Evolutionary conservation across 2,888 invertebrate genomes (phyloP).

Genomic region (Proisotoma minuta): DNA sequence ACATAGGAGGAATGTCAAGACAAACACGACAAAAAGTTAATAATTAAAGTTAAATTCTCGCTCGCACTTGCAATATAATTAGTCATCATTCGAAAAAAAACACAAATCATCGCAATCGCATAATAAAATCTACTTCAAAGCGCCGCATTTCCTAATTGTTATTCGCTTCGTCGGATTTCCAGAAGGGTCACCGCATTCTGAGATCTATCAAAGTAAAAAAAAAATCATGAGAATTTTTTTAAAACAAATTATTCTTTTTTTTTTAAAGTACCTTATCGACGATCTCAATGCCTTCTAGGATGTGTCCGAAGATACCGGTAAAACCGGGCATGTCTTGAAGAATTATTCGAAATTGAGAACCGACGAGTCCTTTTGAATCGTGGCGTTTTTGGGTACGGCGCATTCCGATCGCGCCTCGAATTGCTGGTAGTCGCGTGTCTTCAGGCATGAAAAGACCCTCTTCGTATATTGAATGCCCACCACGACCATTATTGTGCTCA

Average conservation of each 20-base stretch:
- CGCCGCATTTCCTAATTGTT: slow-evolving; percentile 67
- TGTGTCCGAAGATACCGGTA: slow-evolving; percentile 75
- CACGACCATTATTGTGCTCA: slow-evolving; percentile 73
- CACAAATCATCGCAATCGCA: slow-evolving; percentile 13
- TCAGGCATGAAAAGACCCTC: slow-evolving; percentile 75
- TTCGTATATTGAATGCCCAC: slow-evolving; percentile 71
- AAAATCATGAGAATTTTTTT: neutral
- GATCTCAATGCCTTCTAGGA: slow-evolving; percentile 72
- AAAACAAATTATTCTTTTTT: neutral
- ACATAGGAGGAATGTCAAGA: slow-evolving; percentile 44
- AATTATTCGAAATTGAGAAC: slow-evolving; percentile 76
- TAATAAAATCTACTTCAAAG: slow-evolving; percentile 43
- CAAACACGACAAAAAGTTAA: slow-evolving; percentile 37
- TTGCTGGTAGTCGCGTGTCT: slow-evolving; percentile 64
- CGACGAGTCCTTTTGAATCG: slow-evolving; percentile 75
- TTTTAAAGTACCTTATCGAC: slow-evolving; percentile 65
- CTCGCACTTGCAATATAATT: slow-evolving; percentile 10
- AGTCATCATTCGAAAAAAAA: slow-evolving; percentile 13
- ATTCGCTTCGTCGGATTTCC: slow-evolving; percentile 72
- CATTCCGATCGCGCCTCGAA: slow-evolving; percentile 74
- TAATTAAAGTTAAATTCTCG: slow-evolving; percentile 22
- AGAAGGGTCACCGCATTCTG: slow-evolving; percentile 69
- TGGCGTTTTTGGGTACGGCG: slow-evolving; percentile 72
- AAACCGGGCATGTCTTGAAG: slow-evolving; percentile 76
- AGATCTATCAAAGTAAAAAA: no score